A percentile compares a stretch with the other conserved stretches of the same genome.
These are phyloP conservation scores for Ovis aries DNA, from an alignment of 2,113 vertebrate species.

Conservation along the genomic window ARS-UI_Ramb_v3.0 NC_056054.1:140185001-140185500, in stretches of 20 bases:
- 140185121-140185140: neutral
- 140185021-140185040: neutral
- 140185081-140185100: neutral
- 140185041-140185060: neutral
- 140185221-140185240: neutral
- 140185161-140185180: neutral
- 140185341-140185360: neutral
- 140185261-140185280: neutral
- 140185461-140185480: rapidly evolving
- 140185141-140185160: neutral
- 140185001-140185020: neutral
- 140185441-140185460: neutral
- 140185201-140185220: neutral
- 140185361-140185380: neutral
- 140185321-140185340: neutral
- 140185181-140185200: neutral
- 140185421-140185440: neutral
- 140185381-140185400: neutral
- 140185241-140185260: rapidly evolving
- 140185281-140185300: neutral
- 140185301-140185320: neutral
- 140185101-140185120: neutral
- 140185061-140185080: neutral
- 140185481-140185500: neutral
- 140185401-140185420: neutral